Conservation (phyloP, 2,888 invertebrate species). For the Operophtera brumata region DNA sequence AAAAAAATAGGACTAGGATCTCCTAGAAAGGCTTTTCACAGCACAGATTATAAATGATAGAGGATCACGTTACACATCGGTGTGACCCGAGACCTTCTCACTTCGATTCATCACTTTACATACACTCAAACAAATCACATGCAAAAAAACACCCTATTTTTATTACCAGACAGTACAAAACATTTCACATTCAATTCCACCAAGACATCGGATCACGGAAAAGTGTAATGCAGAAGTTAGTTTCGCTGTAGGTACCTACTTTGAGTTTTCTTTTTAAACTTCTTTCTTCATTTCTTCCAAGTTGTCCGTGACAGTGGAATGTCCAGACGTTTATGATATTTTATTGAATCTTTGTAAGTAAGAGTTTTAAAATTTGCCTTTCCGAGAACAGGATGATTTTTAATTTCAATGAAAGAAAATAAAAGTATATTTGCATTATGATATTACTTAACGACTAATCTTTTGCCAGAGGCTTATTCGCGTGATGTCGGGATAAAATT, state of each 20-base stretch:
- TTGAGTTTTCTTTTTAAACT: slow-evolving; percentile 6
- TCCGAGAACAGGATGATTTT: slow-evolving; percentile 7
- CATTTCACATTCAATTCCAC: neutral
- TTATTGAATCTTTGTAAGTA: slow-evolving; percentile 22
- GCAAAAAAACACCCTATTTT: slow-evolving; percentile 6
- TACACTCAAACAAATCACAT: slow-evolving; percentile 15
- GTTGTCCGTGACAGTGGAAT: slow-evolving; percentile 7
- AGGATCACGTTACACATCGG: slow-evolving; percentile 3
- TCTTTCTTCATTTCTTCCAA: slow-evolving; percentile 15
- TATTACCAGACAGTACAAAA: neutral
- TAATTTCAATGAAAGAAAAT: too few species aligned
- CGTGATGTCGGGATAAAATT: too few species aligned
- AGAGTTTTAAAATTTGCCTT: slow-evolving; percentile 26
- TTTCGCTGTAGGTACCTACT: slow-evolving; percentile 3
- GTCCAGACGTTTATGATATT: slow-evolving; percentile 21
- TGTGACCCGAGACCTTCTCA: slow-evolving; percentile 8
- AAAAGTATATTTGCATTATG: too few species aligned
- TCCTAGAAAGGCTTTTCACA: too few species aligned
- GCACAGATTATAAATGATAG: neutral
- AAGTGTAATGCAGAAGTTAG: slow-evolving; percentile 19
- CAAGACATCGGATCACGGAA: slow-evolving; percentile 10
- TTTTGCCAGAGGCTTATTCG: too few species aligned
- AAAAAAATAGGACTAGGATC: too few species aligned
- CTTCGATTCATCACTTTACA: slow-evolving; percentile 10
- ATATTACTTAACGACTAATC: too few species aligned